These are phyloP conservation scores for Choreutis nemorana DNA, from an alignment of 2,888 invertebrate species.

Conservation along the genomic window DNA sequence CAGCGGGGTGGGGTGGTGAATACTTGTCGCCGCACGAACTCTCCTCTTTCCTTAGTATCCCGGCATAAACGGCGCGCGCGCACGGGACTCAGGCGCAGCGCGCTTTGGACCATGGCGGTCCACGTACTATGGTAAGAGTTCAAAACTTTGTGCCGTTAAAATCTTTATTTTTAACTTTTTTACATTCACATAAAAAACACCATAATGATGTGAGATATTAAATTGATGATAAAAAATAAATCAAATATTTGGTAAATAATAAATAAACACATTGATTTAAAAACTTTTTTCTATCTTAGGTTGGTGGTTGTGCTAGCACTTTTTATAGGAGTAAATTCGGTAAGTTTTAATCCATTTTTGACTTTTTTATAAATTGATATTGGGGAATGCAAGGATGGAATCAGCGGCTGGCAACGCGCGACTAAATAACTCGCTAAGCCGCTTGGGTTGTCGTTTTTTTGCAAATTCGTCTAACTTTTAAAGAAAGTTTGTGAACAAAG, in stretches of 20 bases:
- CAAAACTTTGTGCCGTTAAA: not conserved
- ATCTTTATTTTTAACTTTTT: too few relatives aligned
- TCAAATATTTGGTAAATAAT: conserved; percentile 6
- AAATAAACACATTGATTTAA: conserved; percentile 12
- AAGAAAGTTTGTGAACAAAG: too few relatives aligned
- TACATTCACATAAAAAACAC: not conserved
- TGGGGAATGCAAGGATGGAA: conserved; percentile 27
- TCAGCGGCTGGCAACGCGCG: conserved; percentile 18
- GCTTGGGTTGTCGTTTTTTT: conserved; percentile 48
- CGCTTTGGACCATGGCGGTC: conserved; percentile 59
- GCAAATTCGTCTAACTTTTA: conserved; percentile 49
- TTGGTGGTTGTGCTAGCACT: conserved; percentile 48
- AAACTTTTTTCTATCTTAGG: conserved; percentile 25
- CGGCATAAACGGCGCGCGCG: conserved; percentile 62
- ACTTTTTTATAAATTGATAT: conserved; percentile 15
- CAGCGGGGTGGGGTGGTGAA: conserved; percentile 36
- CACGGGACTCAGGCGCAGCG: conserved; percentile 59
- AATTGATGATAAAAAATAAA: not conserved
- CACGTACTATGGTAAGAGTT: conserved; percentile 54
- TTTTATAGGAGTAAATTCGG: conserved; percentile 38
- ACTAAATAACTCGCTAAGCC: conserved; percentile 36
- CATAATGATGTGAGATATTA: not conserved
- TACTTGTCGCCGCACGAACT: conserved; percentile 35
- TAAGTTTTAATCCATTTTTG: conserved; percentile 22
- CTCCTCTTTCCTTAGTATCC: conserved; percentile 61